phyloP scores from a whole-genome alignment of 2,888 invertebrate genomes.

The Hydroisotoma schaefferi region DNA sequence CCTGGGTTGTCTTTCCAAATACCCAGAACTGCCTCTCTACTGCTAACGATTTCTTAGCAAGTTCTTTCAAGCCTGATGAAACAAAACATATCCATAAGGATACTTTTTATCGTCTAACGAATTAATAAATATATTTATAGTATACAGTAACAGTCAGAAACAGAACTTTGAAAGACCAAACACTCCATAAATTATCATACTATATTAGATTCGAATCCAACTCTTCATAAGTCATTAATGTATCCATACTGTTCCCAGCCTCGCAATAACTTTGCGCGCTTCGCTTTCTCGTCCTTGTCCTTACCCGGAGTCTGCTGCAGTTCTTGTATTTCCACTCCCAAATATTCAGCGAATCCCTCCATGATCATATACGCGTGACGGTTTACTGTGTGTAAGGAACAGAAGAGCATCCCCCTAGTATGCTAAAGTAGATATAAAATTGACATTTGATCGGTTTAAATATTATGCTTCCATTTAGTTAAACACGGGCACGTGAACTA shows the following conservation, averaged over 20 bases:
- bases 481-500: too few relatives aligned
- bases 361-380: not conserved
- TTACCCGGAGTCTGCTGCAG: not conserved
- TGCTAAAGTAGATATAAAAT: too few relatives aligned
- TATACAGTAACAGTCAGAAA: not conserved
- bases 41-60: not conserved
- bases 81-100: not conserved
- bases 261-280: not conserved
- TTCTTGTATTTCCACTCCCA: not conserved
- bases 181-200: too few relatives aligned
- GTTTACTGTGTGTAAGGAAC: not conserved
- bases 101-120: too few relatives aligned
- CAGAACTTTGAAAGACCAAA: too few relatives aligned
- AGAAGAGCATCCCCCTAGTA: not conserved
- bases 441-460: too few relatives aligned
- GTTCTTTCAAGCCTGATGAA: not conserved
- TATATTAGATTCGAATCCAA: too few relatives aligned
- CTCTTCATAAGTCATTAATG: too few relatives aligned
- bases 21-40: constrained; percentile 22
- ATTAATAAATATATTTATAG: too few relatives aligned
- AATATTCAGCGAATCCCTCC: not conserved
- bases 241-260: not conserved
- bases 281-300: not conserved
- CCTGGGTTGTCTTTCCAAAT: constrained; percentile 40
- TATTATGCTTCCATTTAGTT: too few relatives aligned